A percentile compares a stretch with the other conserved stretches of the same genome.
Evolutionary conservation across 2,113 vertebrate species (phyloP).

Genomic region (Australoheros scitulus): DNA sequence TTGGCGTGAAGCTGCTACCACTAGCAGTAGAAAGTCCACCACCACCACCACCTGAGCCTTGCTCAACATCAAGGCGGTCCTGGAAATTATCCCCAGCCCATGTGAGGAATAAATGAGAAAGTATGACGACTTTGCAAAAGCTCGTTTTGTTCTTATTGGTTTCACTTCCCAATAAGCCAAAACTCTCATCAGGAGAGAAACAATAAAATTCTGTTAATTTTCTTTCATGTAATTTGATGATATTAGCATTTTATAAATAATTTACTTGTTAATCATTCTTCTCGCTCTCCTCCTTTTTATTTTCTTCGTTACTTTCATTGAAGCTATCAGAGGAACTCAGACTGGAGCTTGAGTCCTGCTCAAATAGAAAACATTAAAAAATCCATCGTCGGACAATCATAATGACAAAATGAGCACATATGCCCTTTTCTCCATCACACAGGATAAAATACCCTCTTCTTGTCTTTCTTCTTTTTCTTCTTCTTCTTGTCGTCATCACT

Average conservation of each 20-base stretch:
- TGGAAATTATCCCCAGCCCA: constrained; percentile 9
- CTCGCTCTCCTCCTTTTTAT: constrained; percentile 43
- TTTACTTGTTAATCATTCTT: constrained; percentile 29
- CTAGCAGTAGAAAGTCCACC: not conserved
- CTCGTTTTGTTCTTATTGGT: constrained; percentile 28
- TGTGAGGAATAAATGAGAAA: not conserved
- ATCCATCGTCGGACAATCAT: not conserved
- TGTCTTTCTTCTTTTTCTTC: constrained; percentile 42
- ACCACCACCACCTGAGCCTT: not conserved
- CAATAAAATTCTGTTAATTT: not conserved
- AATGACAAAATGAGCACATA: not conserved
- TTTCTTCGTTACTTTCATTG: constrained; percentile 36
- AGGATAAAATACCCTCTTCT: constrained; percentile 46
- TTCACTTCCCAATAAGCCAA: constrained; percentile 38
- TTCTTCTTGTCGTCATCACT: constrained; percentile 64
- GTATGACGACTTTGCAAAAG: no score
- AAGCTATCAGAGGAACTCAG: constrained; percentile 28
- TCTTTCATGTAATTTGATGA: not conserved
- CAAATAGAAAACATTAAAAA: not conserved
- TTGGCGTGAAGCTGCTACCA: constrained; percentile 12
- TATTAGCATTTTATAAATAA: not conserved
- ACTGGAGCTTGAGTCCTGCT: constrained; percentile 53
- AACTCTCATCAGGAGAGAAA: not conserved
- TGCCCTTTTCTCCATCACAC: not conserved
- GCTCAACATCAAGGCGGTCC: constrained; percentile 7